Conservation (phyloP, 2,888 invertebrate genomes). For the Cheilosia scutellata region DNA sequence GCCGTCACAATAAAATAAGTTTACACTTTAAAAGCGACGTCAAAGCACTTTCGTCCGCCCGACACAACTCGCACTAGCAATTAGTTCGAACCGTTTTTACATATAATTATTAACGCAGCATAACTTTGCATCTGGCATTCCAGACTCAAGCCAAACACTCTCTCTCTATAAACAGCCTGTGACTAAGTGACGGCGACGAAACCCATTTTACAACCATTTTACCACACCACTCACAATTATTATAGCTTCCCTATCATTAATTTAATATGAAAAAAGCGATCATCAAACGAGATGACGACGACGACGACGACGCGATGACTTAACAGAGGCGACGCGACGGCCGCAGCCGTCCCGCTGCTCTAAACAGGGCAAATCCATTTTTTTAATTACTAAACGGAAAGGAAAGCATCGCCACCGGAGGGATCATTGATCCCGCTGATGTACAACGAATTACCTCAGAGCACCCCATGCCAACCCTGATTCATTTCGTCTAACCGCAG, state of each 20-base stretch:
- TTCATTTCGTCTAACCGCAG: slow-evolving; percentile 57
- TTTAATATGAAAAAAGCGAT: slow-evolving; percentile 45
- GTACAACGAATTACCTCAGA: not conserved
- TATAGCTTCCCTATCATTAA: slow-evolving; percentile 65
- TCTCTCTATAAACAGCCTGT: slow-evolving; percentile 25
- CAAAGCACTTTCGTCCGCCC: slow-evolving; percentile 46
- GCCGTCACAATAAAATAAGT: slow-evolving; percentile 65
- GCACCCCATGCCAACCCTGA: slow-evolving; percentile 32
- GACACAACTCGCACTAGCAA: slow-evolving; percentile 55
- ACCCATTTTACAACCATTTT: slow-evolving; percentile 63
- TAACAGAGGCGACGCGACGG: slow-evolving; percentile 56
- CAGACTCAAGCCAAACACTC: slow-evolving; percentile 43
- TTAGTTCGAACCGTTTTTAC: slow-evolving; percentile 66
- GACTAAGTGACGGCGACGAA: slow-evolving; percentile 65
- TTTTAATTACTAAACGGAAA: slow-evolving; percentile 59
- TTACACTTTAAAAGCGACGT: slow-evolving; percentile 56
- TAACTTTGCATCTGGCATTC: slow-evolving; percentile 50
- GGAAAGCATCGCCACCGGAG: slow-evolving; percentile 39
- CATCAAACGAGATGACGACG: slow-evolving; percentile 59
- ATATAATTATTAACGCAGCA: slow-evolving; percentile 72
- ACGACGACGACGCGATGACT: slow-evolving; percentile 52
- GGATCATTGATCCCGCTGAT: slow-evolving; percentile 61
- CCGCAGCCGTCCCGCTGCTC: slow-evolving; percentile 15
- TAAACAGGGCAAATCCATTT: slow-evolving; percentile 34
- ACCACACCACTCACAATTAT: slow-evolving; percentile 71